Percentiles rank a stretch among this genome's conserved stretches.
phyloP scores from a whole-genome alignment of 1,140 invertebrate species.

The Drosophila miranda region DNA sequence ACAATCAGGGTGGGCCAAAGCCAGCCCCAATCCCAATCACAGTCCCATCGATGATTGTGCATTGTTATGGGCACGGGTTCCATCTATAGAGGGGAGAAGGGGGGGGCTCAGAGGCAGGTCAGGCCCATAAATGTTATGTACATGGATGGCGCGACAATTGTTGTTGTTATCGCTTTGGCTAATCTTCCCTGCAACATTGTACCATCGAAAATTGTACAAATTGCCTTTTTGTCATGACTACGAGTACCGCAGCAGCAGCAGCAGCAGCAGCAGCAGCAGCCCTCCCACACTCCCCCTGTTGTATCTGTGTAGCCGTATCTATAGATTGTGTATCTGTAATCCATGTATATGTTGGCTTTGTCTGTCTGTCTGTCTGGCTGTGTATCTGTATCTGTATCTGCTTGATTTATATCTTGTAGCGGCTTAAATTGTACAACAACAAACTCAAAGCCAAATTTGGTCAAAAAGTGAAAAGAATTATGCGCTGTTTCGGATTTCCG shows the following conservation, averaged over 20 bases:
- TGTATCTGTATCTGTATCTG: constrained; percentile 8
- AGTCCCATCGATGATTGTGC: constrained; percentile 36
- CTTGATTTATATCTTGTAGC: constrained; percentile 39
- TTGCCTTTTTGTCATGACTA: constrained; percentile 71
- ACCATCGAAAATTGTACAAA: constrained; percentile 65
- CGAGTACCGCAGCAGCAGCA: constrained; percentile 13
- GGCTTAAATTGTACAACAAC: constrained; percentile 50
- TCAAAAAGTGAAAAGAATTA: constrained; percentile 77
- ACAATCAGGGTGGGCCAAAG: constrained; percentile 57
- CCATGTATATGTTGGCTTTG: constrained; percentile 13
- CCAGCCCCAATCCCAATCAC: constrained; percentile 14
- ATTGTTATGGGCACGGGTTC: constrained; percentile 44
- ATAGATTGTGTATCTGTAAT: constrained; percentile 1
- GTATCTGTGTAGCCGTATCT: constrained; percentile 12
- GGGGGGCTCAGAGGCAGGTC: constrained; percentile 39
- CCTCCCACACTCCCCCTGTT: constrained; percentile 4
- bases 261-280: background rate
- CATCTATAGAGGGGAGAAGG: background rate
- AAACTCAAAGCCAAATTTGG: constrained; percentile 59
- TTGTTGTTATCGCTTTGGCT: constrained; percentile 35
- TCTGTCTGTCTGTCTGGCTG: constrained; percentile 5
- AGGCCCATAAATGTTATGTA: constrained; percentile 66
- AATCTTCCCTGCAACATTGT: constrained; percentile 64
- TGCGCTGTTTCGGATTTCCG: constrained; percentile 65
- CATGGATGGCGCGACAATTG: constrained; percentile 32